phyloP scores from a whole-genome alignment of 1,140 invertebrate species.

The Hylyphantes graminicola region DNA sequence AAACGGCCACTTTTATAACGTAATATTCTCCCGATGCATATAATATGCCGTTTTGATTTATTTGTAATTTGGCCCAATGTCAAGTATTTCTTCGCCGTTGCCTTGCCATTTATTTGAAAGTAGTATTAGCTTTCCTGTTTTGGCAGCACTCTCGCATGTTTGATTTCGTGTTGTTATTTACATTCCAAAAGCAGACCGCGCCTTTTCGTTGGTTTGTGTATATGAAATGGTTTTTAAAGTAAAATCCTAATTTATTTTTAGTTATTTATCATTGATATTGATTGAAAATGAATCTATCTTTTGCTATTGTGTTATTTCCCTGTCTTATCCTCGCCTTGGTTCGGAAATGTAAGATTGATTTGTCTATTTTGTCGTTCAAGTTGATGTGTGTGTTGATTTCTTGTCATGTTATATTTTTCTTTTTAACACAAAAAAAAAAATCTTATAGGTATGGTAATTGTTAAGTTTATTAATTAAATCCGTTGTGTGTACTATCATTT shows the following conservation, averaged over 20 bases:
- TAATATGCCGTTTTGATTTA: constrained; percentile 17
- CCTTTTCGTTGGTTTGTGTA: not conserved
- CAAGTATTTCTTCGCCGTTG: not conserved
- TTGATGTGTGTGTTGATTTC: not conserved
- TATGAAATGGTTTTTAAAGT: not conserved
- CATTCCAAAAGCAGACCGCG: not conserved
- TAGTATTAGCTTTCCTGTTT: not conserved
- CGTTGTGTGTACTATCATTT: not conserved
- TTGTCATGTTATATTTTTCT: not conserved
- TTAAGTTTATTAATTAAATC: not conserved
- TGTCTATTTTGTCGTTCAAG: not conserved
- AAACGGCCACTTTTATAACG: constrained; percentile 4
- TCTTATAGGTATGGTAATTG: not conserved
- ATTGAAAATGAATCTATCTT: not conserved
- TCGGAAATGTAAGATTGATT: not conserved
- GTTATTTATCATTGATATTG: not conserved
- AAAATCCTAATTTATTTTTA: not conserved
- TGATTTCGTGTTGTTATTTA: not conserved
- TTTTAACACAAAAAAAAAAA: not conserved
- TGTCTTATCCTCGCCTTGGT: not conserved
- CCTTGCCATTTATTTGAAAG: not conserved
- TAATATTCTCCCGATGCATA: not conserved
- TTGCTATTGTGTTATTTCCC: not conserved
- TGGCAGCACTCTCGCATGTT: not conserved
- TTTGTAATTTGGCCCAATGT: constrained; percentile 25